Evolutionary conservation across 2,888 invertebrate genomes (phyloP).

Genomic region (Pammene aurita): DNA sequence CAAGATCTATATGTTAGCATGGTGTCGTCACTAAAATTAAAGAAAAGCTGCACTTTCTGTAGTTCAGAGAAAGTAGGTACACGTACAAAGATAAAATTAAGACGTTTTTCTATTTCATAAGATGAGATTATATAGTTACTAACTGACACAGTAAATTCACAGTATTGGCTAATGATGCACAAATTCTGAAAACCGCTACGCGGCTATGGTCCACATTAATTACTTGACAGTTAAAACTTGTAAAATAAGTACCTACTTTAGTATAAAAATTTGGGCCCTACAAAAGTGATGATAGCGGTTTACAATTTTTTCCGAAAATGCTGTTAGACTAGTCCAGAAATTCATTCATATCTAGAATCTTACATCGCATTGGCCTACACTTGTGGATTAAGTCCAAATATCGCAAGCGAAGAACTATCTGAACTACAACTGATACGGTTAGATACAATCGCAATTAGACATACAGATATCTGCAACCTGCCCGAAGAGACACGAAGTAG

Average conservation of each 20-base stretch:
- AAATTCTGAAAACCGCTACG: too few species aligned
- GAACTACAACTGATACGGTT: conserved; percentile 4
- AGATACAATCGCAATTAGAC: conserved; percentile 30
- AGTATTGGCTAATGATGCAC: too few species aligned
- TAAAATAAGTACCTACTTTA: too few species aligned
- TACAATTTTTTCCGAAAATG: too few species aligned
- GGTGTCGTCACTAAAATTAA: conserved; percentile 8
- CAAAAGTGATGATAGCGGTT: too few species aligned
- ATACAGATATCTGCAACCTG: conserved; percentile 31
- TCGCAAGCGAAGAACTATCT: conserved; percentile 4
- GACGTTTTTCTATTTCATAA: background rate
- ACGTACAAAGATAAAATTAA: background rate
- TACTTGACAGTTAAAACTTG: too few species aligned
- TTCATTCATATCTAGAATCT: too few species aligned
- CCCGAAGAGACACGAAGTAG: conserved; percentile 24
- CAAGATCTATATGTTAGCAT: conserved; percentile 9
- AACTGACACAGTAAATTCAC: background rate
- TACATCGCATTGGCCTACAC: background rate
- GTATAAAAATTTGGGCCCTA: too few species aligned
- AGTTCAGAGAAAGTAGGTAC: background rate
- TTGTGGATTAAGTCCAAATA: conserved; percentile 6
- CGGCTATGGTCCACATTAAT: too few species aligned
- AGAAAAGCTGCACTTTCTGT: background rate
- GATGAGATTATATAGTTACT: background rate
- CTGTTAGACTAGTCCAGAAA: too few species aligned